phyloP scores from a whole-genome alignment of 2,113 vertebrate genomes.

The Paramormyrops kingsleyae region DNA sequence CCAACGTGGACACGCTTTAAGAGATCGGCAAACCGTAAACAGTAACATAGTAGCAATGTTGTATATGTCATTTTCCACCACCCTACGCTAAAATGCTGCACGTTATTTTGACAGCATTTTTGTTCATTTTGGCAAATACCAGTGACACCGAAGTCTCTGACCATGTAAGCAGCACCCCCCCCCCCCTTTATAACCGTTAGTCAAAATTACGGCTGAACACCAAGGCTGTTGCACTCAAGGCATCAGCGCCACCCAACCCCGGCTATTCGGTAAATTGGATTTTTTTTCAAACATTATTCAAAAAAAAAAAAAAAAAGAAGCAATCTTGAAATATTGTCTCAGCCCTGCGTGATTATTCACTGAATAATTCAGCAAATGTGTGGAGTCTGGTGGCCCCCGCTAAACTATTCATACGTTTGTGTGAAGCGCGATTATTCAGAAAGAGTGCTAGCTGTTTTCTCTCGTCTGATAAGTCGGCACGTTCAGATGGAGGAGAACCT shows the following conservation, averaged over 20 bases:
- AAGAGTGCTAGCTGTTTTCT: neutral
- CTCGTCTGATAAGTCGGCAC: neutral
- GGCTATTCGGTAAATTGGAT: neutral
- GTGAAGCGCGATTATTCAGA: neutral
- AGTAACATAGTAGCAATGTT: neutral
- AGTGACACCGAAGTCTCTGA: neutral
- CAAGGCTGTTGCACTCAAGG: neutral
- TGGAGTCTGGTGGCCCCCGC: neutral
- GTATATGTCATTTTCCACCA: neutral
- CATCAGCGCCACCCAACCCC: neutral
- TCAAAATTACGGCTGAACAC: neutral
- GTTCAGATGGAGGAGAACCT: neutral
- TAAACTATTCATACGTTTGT: neutral
- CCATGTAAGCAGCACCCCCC: neutral
- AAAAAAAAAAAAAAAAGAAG: neutral
- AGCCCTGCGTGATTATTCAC: neutral
- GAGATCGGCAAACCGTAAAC: neutral
- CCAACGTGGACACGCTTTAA: neutral
- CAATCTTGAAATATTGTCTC: constrained; percentile 3
- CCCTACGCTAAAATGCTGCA: neutral
- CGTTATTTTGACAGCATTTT: neutral
- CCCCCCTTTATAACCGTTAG: neutral
- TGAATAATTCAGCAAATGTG: neutral
- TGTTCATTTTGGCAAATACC: neutral
- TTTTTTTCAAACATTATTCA: neutral